Conservation (phyloP, 2,113 vertebrate genomes). For the Rutilus rutilus region DNA sequence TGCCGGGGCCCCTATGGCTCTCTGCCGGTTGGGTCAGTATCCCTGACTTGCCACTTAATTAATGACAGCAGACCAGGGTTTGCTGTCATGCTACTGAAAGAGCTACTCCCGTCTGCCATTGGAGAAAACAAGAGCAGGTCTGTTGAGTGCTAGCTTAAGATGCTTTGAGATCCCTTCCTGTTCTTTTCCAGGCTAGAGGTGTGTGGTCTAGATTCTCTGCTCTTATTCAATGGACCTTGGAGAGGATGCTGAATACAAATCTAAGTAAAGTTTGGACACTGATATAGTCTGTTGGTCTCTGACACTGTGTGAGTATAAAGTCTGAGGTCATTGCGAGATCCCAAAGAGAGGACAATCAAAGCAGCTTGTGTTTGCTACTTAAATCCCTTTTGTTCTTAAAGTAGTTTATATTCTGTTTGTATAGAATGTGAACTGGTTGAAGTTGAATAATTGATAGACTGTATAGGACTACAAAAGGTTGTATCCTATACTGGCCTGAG, state of each 20-base stretch:
- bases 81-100: conserved; percentile 60
- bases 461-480: conserved; percentile 1
- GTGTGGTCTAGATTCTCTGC: conserved; percentile 64
- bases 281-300: conserved; percentile 17
- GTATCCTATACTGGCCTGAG: background rate
- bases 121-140: conserved; percentile 67
- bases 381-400: conserved; percentile 4
- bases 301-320: background rate
- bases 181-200: conserved; percentile 47
- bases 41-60: conserved; percentile 63
- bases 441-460: background rate
- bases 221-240: conserved; percentile 38
- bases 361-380: background rate
- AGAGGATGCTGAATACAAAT: conserved; percentile 46
- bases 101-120: conserved; percentile 55
- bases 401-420: background rate
- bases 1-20: conserved; percentile 65
- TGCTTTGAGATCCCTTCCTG: conserved; percentile 65
- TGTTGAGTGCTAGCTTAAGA: conserved; percentile 69
- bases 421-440: background rate
- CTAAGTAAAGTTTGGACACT: conserved; percentile 34
- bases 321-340: background rate
- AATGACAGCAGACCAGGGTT: conserved; percentile 68
- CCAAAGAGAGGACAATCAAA: conserved; percentile 14
- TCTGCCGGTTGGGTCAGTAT: conserved; percentile 56